Percentiles rank a stretch among this genome's conserved stretches.
phyloP scores from a whole-genome alignment of 2,797 vertebrate genomes.

The Sitta carolinensis region DNA sequence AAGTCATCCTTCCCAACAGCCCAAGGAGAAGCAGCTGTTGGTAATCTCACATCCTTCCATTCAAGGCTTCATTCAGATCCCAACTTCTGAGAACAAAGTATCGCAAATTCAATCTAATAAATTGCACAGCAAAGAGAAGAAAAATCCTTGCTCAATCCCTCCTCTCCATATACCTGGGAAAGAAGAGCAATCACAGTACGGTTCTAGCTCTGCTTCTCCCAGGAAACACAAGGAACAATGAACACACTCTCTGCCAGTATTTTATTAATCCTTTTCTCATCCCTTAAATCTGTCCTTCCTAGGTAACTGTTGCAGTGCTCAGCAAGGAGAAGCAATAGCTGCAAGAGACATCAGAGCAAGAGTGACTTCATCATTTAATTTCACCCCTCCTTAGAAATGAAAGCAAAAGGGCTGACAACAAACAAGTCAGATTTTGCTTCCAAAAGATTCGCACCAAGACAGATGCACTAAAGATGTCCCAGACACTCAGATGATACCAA shows the following conservation, averaged over 20 bases:
- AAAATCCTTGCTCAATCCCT: background rate
- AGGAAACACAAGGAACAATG: background rate
- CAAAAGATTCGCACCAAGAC: background rate
- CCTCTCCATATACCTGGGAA: background rate
- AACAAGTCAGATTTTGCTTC: background rate
- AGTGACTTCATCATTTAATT: background rate
- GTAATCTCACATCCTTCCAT: background rate
- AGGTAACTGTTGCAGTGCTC: background rate
- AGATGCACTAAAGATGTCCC: background rate
- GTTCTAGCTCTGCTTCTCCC: background rate
- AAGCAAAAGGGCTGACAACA: background rate
- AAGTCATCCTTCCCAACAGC: background rate
- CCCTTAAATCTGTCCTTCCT: background rate
- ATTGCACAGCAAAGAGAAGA: background rate
- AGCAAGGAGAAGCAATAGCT: background rate
- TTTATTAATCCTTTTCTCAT: background rate
- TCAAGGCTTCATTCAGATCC: background rate
- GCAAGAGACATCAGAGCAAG: background rate
- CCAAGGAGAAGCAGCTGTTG: background rate
- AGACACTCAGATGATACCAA: background rate
- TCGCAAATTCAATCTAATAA: background rate
- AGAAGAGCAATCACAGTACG: rapidly evolving
- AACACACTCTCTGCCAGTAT: background rate
- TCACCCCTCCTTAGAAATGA: background rate
- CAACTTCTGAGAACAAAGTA: background rate